Evolutionary conservation across 2,888 invertebrate genomes (phyloP), one percentile per base, ranked within the genome.

Genomic region (Apodemia arnacis): DNA sequence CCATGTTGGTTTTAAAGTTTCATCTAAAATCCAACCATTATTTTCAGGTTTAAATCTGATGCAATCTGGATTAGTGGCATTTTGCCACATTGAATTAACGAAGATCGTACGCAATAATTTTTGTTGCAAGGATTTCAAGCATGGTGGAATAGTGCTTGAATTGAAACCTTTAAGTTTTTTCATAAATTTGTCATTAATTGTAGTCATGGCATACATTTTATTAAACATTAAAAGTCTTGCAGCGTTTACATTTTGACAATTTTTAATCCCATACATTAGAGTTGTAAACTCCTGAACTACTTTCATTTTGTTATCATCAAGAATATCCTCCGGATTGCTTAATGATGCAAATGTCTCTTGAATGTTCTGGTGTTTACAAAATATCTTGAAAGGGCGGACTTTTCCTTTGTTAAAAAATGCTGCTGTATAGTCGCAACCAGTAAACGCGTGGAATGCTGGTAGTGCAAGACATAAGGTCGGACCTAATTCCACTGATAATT

Each of bases 401-500:
- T 69, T 69, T 69, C 73, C 44, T 49, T 80, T 69, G 69, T 69
- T 69, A 27, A 69, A 83, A 54, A 85, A 83, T 21, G 87, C 83
- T 79, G 87, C 27, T 41, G 78, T 79, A 8, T 79, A 49, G 24
- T 79, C 69, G 44, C 82, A 41, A 59, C 76, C 76, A 18, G 82
- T 88, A 59, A 76, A 49, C 59, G 95, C 95, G 77, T 95, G 95
- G 69, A 95, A 94, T 49, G 85, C 89, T 49, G 95, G 94, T 83
- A 95, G 72, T 69, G 92, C 91, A 85, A 85, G 80, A 31, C 77
- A 94, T 79, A 94, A 82, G 44, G 72, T 72, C 49, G 38, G 6
- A 10, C 94, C 95, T 59, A 95, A 84, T 54, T 84, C 87, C 85
- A 66, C 66, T 66, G 63, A 24, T 63, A 63, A 63, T 63, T 63